Percentiles rank a stretch among this genome's conserved stretches.
Evolutionary conservation across 2,797 vertebrate genomes (phyloP).

Genomic region (Psittacula derbiana): DNA sequence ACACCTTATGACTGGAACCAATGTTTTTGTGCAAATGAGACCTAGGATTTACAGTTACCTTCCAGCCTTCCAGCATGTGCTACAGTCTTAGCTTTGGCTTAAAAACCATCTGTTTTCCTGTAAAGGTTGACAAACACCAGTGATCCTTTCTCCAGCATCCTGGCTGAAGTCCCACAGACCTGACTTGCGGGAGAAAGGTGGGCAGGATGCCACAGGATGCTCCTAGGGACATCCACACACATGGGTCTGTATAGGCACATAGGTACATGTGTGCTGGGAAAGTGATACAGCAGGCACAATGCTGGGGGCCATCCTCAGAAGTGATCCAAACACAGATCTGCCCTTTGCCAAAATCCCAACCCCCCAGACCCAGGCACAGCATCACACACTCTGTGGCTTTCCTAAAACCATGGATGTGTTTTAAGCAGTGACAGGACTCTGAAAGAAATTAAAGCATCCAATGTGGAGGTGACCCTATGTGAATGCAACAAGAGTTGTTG

Average conservation of each 20-base stretch:
- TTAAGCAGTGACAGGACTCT: not conserved
- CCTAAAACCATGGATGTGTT: not conserved
- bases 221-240: not conserved
- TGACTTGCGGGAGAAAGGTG: not conserved
- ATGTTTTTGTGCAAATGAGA: slow-evolving; percentile 39
- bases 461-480: not conserved
- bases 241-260: accelerated
- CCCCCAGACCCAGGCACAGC: not conserved
- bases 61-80: not conserved
- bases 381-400: not conserved
- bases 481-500: not conserved
- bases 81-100: slow-evolving; percentile 1
- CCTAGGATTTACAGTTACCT: slow-evolving; percentile 41
- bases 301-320: not conserved
- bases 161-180: not conserved
- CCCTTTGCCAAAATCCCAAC: not conserved
- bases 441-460: not conserved
- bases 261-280: accelerated
- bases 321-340: not conserved
- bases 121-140: not conserved
- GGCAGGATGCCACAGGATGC: not conserved
- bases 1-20: slow-evolving; percentile 16
- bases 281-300: not conserved
- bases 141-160: not conserved
- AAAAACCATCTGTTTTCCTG: slow-evolving; percentile 16